Percentiles rank a stretch among this genome's conserved stretches.
Conservation (phyloP, 2,888 invertebrate genomes). For the Mamestra brassicae region DNA sequence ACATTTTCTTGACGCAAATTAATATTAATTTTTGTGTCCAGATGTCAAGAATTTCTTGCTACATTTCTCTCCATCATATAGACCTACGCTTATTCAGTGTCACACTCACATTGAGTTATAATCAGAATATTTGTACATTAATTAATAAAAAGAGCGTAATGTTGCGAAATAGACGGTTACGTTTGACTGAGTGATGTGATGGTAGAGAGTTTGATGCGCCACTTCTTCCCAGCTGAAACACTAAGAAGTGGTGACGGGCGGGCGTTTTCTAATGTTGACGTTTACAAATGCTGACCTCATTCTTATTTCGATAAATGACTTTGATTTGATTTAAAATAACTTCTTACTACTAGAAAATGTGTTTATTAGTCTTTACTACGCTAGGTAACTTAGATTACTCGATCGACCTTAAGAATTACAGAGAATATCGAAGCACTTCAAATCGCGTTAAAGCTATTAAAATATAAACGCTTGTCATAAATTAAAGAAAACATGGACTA, state of each 20-base stretch:
- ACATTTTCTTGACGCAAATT: constrained; percentile 57
- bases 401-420: not conserved
- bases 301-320: not conserved
- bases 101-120: constrained; percentile 7
- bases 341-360: not conserved
- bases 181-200: not conserved
- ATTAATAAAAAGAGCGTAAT: not conserved
- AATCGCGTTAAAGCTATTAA: constrained; percentile 26
- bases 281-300: not conserved
- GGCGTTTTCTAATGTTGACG: not conserved
- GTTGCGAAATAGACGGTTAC: not conserved
- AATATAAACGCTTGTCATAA: constrained; percentile 36
- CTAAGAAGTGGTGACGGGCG: not conserved
- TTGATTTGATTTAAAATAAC: not conserved
- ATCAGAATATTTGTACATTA: constrained; percentile 14
- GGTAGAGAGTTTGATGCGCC: not conserved
- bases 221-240: not conserved
- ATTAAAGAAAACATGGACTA: constrained; percentile 37
- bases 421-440: not conserved
- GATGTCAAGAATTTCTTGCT: constrained; percentile 23
- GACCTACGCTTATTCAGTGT: constrained; percentile 25
- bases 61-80: constrained; percentile 35
- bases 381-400: not conserved
- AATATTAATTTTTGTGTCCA: constrained; percentile 49
- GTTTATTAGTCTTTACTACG: not conserved